Conservation (phyloP, 92 coral and sea anemone species). For the Phymanthus crucifer region DNA sequence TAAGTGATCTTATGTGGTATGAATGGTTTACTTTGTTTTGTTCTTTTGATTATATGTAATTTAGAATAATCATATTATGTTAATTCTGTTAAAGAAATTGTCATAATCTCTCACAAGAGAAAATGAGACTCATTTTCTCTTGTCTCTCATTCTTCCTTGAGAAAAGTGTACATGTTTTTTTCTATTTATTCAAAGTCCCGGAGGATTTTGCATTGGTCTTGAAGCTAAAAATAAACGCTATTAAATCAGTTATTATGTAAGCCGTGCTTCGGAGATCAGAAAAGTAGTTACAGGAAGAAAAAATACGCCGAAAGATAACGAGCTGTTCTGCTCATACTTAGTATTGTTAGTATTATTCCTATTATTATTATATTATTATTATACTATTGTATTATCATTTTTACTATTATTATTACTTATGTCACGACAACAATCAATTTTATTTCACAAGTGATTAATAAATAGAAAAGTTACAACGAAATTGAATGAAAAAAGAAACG, state of each 20-base stretch:
- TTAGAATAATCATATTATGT: conserved; percentile 2
- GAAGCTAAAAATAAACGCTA: background rate
- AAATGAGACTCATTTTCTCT: too few relatives aligned
- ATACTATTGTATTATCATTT: too few relatives aligned
- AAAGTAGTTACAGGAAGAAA: background rate
- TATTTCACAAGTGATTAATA: too few relatives aligned
- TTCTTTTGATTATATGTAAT: conserved; percentile 4
- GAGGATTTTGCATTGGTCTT: background rate
- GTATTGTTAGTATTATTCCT: too few relatives aligned
- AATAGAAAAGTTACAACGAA: too few relatives aligned
- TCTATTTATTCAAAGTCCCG: background rate
- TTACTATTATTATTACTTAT: too few relatives aligned
- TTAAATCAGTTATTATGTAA: background rate
- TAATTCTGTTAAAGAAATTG: background rate
- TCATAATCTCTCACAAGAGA: background rate
- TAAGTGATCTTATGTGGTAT: background rate
- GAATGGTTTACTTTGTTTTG: background rate
- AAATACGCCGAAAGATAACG: background rate
- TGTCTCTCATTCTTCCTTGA: background rate
- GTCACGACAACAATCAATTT: too few relatives aligned
- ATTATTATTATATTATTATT: too few relatives aligned
- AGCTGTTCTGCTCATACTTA: background rate
- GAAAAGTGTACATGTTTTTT: background rate
- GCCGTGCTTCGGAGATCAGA: background rate
- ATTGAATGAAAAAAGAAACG: too few relatives aligned